Evolutionary conservation across 2,888 invertebrate species (phyloP).

Genomic region (Spodoptera exigua): DNA sequence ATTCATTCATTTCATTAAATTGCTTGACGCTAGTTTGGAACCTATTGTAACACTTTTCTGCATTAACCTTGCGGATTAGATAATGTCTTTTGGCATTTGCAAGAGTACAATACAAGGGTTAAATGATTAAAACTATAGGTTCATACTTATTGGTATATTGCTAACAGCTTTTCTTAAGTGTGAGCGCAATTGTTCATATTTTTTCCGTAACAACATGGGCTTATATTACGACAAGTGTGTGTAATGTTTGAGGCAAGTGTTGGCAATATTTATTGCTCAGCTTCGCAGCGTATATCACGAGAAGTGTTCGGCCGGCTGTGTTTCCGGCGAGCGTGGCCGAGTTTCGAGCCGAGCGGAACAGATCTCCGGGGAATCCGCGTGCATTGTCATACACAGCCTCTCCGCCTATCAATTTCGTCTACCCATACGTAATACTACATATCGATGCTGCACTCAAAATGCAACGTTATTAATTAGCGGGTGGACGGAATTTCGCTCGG

Average conservation of each 20-base stretch:
- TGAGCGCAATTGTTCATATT: conserved; percentile 25
- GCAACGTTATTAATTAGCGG: conserved; percentile 44
- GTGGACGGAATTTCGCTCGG: conserved; percentile 33
- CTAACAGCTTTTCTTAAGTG: conserved; percentile 34
- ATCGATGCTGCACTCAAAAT: conserved; percentile 37
- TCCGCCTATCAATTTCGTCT: conserved; percentile 56
- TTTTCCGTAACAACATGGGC: conserved; percentile 34
- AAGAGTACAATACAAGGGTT: no score
- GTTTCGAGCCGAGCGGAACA: conserved; percentile 74
- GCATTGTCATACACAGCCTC: conserved; percentile 67
- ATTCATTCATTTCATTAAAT: no score
- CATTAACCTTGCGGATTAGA: no score
- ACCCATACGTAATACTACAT: conserved; percentile 30
- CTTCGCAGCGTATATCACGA: conserved; percentile 45
- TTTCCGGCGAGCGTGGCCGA: conserved; percentile 76
- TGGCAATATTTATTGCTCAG: conserved; percentile 53
- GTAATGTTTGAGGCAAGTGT: conserved; percentile 40
- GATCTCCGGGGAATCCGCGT: conserved; percentile 74
- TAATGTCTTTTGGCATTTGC: no score
- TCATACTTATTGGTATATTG: conserved; percentile 10
- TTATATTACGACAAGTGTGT: conserved; percentile 29
- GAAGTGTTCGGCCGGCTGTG: conserved; percentile 64
- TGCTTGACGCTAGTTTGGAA: no score
- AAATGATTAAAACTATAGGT: not conserved
- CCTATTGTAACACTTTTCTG: no score